Evolutionary conservation across 2,888 invertebrate species (phyloP).

Genomic region (Apotomis betuletana): DNA sequence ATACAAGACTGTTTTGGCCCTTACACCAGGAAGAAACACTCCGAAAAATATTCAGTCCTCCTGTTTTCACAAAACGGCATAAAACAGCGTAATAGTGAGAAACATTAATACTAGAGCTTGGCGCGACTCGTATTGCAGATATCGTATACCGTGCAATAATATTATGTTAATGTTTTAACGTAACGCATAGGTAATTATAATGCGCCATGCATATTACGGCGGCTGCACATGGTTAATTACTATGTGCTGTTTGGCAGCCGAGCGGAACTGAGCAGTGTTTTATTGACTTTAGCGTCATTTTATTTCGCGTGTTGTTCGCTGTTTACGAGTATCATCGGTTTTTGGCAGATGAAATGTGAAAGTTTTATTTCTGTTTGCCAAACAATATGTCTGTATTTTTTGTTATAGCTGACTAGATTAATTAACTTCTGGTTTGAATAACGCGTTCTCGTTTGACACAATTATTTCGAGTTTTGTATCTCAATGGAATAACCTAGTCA

Average conservation of each 20-base stretch:
- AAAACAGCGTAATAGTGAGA: no score
- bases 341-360: not conserved
- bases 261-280: not conserved
- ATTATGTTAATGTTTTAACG: slow-evolving; percentile 23
- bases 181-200: not conserved
- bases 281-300: not conserved
- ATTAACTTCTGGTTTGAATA: no score
- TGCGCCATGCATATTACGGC: slow-evolving; percentile 11
- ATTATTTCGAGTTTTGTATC: no score
- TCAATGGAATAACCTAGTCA: no score
- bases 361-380: not conserved
- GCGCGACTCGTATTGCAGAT: not conserved
- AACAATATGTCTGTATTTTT: no score
- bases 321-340: not conserved
- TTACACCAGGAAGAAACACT: no score
- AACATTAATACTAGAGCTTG: not conserved
- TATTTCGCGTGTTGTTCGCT: not conserved
- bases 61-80: no score
- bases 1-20: no score
- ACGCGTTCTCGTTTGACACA: no score
- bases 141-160: slow-evolving; percentile 29
- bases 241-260: not conserved
- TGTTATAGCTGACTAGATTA: no score
- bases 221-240: not conserved
- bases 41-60: no score